Percentiles rank a stretch among this genome's conserved stretches.
These are phyloP conservation scores for Rhabdomys pumilio DNA, from an alignment of 2,797 vertebrate genomes.

Conservation along the genomic window DNA sequence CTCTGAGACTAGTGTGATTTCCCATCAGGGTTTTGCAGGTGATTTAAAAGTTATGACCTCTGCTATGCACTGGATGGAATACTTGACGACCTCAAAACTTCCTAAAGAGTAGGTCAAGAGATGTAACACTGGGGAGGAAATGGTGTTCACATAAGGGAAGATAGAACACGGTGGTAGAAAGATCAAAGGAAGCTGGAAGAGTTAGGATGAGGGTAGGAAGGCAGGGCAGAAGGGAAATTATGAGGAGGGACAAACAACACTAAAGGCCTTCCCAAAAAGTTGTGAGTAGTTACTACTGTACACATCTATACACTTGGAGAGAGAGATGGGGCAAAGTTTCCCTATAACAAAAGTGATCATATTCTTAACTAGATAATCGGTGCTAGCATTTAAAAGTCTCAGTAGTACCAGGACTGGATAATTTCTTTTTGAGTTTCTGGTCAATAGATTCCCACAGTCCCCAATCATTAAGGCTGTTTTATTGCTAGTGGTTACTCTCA, in stretches of 20 bases:
- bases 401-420: no score
- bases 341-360: background rate
- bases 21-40: background rate
- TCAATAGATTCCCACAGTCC: background rate
- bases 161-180: background rate
- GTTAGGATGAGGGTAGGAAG: background rate
- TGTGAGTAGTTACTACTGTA: background rate
- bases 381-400: background rate
- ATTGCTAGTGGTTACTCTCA: background rate
- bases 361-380: background rate
- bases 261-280: background rate
- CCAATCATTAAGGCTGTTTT: background rate
- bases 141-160: background rate
- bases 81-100: background rate
- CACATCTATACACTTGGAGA: background rate
- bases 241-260: background rate
- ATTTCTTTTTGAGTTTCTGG: background rate
- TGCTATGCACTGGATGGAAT: background rate
- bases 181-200: background rate
- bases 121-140: rapidly evolving
- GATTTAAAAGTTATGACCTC: background rate
- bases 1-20: background rate
- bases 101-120: background rate
- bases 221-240: background rate
- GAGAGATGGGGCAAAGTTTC: background rate